Evolutionary conservation across 2,797 vertebrate genomes (phyloP), one percentile per base, ranked within the genome.

Genomic region (Ceyx erithaca): DNA sequence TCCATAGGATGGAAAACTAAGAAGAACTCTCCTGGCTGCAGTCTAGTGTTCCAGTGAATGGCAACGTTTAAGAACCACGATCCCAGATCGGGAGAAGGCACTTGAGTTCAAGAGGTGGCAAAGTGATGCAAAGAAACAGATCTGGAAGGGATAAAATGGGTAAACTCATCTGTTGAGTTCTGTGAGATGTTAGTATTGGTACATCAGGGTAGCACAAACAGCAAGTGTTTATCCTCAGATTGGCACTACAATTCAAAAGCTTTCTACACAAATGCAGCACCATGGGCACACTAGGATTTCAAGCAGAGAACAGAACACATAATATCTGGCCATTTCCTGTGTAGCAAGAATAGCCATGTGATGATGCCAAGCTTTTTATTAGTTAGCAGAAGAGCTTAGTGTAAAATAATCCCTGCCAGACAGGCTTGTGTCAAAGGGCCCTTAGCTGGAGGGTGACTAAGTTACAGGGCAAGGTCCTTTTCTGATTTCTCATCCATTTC

Each of bases 401-500:
- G 63, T 72, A 83, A 92, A 87, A 71, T 78, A 89, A 80, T 75
- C 62, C 46, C 22, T 80, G 14, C 22, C 46, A 78, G 77, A 91
- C 26, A 51, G 11, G 12, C 12, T 72, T 80, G 31, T 90, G 55
- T 90, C 58, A 91, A 63, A 80, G 18, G 17, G 23, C 37, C 73
- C 85, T 85, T 80, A 75, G 33, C 48, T 48, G 12, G 15, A 83
- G 62, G 9, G 19, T 4, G 7, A 31, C 59, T 80, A 35, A 7
- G 2, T 58, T 54, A 68, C 41, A 62, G 68, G 46, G 43, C 31
- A 69, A 64, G 67, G 81, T 75, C 12, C 25, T 80, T 91, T 90
- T 54, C 85, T 85, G 40, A 66, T 87, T 92, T 92, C 57, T 66
- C 40, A 41, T 69, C n/a, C 59, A 43, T 79, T 89, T 84, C 58